Percentiles rank a stretch among this genome's conserved stretches.
phyloP scores from a whole-genome alignment of 1,140 invertebrate genomes.

The Campoletis sonorensis region DNA sequence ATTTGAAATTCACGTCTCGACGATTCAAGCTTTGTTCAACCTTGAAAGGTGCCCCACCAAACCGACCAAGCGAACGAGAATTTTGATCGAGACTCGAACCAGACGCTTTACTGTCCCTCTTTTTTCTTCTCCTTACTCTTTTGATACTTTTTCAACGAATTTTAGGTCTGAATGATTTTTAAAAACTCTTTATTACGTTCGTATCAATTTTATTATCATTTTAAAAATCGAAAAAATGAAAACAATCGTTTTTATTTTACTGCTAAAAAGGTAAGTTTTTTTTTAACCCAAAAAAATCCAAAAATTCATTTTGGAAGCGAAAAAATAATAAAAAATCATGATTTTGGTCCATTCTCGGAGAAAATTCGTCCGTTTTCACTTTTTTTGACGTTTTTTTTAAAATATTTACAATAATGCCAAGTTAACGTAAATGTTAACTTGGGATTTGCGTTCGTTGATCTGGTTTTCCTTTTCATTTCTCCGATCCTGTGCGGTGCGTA shows the following conservation, averaged over 20 bases:
- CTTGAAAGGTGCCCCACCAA: conserved; percentile 18
- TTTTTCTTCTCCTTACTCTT: background rate
- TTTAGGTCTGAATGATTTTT: background rate
- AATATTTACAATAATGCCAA: conserved; percentile 18
- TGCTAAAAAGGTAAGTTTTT: no score
- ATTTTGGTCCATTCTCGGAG: no score
- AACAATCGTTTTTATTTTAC: no score
- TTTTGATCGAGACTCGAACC: conserved; percentile 39
- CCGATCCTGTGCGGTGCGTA: conserved; percentile 44
- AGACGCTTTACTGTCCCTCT: conserved; percentile 22
- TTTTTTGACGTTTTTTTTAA: no score
- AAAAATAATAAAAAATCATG: no score
- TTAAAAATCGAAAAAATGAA: no score
- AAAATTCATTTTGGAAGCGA: no score
- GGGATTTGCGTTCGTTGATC: background rate
- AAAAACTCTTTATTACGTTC: background rate
- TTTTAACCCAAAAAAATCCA: no score
- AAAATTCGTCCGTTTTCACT: no score
- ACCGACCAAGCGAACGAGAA: conserved; percentile 23
- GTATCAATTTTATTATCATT: no score
- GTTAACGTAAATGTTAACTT: conserved; percentile 35
- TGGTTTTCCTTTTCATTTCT: conserved; percentile 27
- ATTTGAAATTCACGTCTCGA: conserved; percentile 37
- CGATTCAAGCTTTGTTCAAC: conserved; percentile 38
- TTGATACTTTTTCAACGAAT: background rate